These are phyloP conservation scores for Pilophorus perplexus DNA, from an alignment of 2,888 invertebrate species.

Conservation along the genomic window DNA sequence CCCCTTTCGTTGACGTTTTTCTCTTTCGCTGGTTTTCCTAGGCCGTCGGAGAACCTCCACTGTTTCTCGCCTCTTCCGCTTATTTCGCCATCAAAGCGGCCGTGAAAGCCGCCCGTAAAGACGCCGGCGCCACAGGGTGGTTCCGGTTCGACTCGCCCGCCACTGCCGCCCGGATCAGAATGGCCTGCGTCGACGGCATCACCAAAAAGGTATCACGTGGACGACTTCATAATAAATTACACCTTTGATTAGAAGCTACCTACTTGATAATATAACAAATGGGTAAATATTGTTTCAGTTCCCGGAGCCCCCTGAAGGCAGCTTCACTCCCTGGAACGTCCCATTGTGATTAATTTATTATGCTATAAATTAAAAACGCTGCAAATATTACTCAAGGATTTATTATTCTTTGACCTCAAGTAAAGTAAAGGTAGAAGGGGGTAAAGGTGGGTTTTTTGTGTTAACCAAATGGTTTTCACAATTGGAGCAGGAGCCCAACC, in stretches of 20 bases:
- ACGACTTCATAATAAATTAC: no score
- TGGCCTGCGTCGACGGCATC: slow-evolving; percentile 84
- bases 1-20: not conserved
- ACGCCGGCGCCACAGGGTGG: slow-evolving; percentile 61
- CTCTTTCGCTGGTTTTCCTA: slow-evolving; percentile 53
- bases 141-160: slow-evolving; percentile 80
- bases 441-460: no score
- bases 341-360: slow-evolving; percentile 14
- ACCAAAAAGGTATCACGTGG: slow-evolving; percentile 77
- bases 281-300: slow-evolving; percentile 56
- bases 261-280: not conserved
- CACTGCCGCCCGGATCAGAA: slow-evolving; percentile 81
- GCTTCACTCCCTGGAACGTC: slow-evolving; percentile 63
- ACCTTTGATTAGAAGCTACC: no score
- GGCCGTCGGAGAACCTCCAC: slow-evolving; percentile 94
- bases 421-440: no score
- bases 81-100: slow-evolving; percentile 91
- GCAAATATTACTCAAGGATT: no score
- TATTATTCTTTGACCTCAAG: no score
- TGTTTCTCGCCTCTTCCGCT: slow-evolving; percentile 82
- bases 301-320: slow-evolving; percentile 57
- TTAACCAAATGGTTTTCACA: no score
- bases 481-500: no score
- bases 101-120: slow-evolving; percentile 71
- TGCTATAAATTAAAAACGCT: no score